Evolutionary conservation across 2,113 vertebrate species (phyloP).

Genomic region (Nesoenas mayeri): DNA sequence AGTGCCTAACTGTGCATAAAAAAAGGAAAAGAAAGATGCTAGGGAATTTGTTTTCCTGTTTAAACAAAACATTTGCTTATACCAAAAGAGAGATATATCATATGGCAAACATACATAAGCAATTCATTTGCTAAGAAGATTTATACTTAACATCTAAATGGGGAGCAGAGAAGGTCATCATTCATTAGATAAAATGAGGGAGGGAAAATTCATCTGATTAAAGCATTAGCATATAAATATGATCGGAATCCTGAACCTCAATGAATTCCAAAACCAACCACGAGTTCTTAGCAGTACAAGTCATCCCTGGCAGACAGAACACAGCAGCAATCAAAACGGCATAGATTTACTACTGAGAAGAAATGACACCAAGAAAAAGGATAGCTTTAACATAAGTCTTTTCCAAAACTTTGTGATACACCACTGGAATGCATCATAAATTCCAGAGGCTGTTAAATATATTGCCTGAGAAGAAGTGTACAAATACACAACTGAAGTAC

Average conservation of each 20-base stretch:
- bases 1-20: background rate
- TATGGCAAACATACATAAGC: background rate
- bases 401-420: background rate
- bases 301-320: background rate
- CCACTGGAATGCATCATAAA: background rate
- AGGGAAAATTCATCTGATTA: background rate
- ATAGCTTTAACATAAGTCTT: background rate
- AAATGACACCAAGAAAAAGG: background rate
- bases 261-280: background rate
- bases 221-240: slow-evolving; percentile 1
- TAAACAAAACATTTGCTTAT: background rate
- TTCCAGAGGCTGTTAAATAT: slow-evolving; percentile 2
- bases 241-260: background rate
- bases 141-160: background rate
- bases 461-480: background rate
- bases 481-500: background rate
- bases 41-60: background rate
- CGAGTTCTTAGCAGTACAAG: background rate
- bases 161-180: background rate
- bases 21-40: background rate
- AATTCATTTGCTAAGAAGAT: background rate
- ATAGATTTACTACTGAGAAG: background rate
- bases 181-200: background rate
- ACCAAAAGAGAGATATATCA: background rate
- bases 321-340: background rate